Percentiles rank a stretch among this genome's conserved stretches.
phyloP scores from a whole-genome alignment of 2,797 vertebrate genomes.

The Amazona finschi region DNA sequence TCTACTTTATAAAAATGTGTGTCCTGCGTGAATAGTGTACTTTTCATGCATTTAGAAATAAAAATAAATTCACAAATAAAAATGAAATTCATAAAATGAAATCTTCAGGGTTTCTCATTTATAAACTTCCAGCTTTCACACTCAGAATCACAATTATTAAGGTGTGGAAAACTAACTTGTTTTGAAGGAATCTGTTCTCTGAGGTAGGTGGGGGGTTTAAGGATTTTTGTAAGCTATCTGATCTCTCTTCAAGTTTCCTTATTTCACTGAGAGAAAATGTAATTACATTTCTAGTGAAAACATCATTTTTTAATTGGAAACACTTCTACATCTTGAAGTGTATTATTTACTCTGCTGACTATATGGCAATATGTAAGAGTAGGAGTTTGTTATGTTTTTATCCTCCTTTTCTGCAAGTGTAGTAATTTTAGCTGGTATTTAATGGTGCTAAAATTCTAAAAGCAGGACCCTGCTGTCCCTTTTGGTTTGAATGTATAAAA shows the following conservation, averaged over 20 bases:
- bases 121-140: not conserved
- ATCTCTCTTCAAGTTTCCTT: not conserved
- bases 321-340: not conserved
- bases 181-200: not conserved
- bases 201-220: not conserved
- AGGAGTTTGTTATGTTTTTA: constrained; percentile 44
- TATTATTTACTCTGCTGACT: constrained; percentile 43
- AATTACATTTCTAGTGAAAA: not conserved
- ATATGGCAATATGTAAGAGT: constrained; percentile 17
- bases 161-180: not conserved
- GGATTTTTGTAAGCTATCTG: not conserved
- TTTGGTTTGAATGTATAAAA: constrained; percentile 34
- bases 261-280: not conserved
- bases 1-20: constrained; percentile 67
- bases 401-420: constrained; percentile 23
- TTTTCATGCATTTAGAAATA: not conserved
- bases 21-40: not conserved
- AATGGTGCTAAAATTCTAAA: constrained; percentile 44
- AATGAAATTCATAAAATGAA: not conserved
- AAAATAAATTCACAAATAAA: not conserved
- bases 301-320: constrained; percentile 21
- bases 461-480: constrained; percentile 44
- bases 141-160: not conserved
- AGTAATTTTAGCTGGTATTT: constrained; percentile 37
- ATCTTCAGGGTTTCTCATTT: not conserved